Evolutionary conservation across 2,888 invertebrate species (phyloP), one percentile per base, ranked within the genome.

Genomic region (Corythucha ciliata): DNA sequence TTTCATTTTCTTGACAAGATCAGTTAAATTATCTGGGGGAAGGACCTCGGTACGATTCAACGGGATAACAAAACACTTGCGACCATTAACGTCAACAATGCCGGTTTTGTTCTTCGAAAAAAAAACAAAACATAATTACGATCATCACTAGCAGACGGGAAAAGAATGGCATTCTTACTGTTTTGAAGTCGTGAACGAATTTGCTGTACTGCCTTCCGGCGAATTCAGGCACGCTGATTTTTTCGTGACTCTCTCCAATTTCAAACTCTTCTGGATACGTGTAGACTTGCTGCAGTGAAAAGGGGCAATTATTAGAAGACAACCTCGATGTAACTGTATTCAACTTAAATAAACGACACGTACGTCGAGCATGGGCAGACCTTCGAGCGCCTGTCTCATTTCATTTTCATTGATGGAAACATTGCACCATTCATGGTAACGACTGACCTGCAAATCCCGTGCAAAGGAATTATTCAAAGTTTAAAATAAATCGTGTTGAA

Each of bases 111-210:
- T 80, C 80, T 80, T 59, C 22, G 65, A 62, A 44, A 41, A 20
- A 29, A 16, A 36, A 34, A 48, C 21, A 26, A 42, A 29, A 26
- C 2, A 6, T 21, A 18, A 20, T n/a, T n/a, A n/a, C n/a, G n/a
- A n/a, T n/a, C n/a, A n/a, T n/a, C n/a, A 46, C 12, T 24, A 2
- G 6, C 5, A 18, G 18, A n/a, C n/a, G n/a, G n/a, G n/a, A n/a
- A 16, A 27, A 29, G 5, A 5, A 20, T 41, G 7, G 12, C 8
- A 29, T 45, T 67, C 73, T 64, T 64, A 79, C 79, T 60, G 78
- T 77, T 59, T 80, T 81, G 67, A 96, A 96, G 69, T 96, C 93
- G 64, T 96, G 94, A 61, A 94, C 81, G 65, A 93, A 92, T 57
- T 86, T 78, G 48, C 91, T 88, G 39, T 77, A 77, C 27, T 83